Percentiles rank a stretch among this genome's conserved stretches.
Evolutionary conservation across 1,140 invertebrate species (phyloP).

Genomic region (Aphelinus atriplicis): DNA sequence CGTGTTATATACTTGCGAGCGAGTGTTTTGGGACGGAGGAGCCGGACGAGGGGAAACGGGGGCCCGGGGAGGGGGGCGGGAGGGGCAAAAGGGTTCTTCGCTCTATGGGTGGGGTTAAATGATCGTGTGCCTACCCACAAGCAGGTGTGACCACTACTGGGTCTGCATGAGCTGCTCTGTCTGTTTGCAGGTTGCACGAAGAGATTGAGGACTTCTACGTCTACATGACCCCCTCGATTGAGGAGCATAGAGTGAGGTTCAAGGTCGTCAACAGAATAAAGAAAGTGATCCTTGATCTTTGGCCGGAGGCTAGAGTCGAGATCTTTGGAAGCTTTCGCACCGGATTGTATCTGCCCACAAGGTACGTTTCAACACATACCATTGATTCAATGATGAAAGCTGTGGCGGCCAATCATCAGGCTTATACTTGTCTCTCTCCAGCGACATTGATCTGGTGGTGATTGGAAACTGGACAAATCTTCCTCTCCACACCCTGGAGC

Average conservation of each 20-base stretch:
- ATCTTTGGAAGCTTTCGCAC: conserved; percentile 96
- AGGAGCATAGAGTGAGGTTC: conserved; percentile 87
- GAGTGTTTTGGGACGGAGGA: too few relatives aligned
- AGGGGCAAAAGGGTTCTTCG: not conserved
- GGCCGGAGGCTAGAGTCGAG: conserved; percentile 92
- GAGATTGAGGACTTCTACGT: conserved; percentile 96
- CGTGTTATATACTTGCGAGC: too few relatives aligned
- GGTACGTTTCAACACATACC: conserved; percentile 59
- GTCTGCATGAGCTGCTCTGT: conserved; percentile 6
- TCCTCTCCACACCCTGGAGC: conserved; percentile 89
- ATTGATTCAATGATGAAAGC: not conserved
- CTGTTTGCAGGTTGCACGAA: conserved; percentile 83
- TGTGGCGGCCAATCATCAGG: not conserved
- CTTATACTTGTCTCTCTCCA: conserved; percentile 62
- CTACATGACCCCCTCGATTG: conserved; percentile 91
- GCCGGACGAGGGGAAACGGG: too few relatives aligned
- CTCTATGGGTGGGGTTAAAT: too few relatives aligned
- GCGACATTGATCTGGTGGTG: conserved; percentile 98
- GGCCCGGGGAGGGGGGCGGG: too few relatives aligned
- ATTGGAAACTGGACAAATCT: conserved; percentile 93
- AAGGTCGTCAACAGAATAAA: conserved; percentile 90
- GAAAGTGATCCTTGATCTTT: conserved; percentile 84
- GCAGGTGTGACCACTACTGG: too few relatives aligned
- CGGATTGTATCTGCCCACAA: conserved; percentile 93
- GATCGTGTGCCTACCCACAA: too few relatives aligned